phyloP scores from a whole-genome alignment of 2,113 vertebrate species.

The Spea bombifrons region DNA sequence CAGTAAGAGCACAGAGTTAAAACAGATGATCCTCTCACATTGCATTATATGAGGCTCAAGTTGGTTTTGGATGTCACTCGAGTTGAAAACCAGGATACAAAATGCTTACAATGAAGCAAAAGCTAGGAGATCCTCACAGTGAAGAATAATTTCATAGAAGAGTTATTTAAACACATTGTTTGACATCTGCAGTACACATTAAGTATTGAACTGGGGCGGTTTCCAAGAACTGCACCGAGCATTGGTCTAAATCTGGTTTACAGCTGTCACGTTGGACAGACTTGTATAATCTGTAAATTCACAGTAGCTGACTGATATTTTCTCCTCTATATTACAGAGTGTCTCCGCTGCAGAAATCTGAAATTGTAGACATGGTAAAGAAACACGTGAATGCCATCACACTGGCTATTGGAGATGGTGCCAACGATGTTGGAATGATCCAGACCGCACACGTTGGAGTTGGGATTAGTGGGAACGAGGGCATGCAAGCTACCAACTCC shows the following conservation, averaged over 20 bases:
- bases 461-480: conserved; percentile 96
- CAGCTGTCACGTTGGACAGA: conserved; percentile 60
- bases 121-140: not conserved
- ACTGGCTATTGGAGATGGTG: conserved; percentile 93
- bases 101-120: conserved; percentile 5
- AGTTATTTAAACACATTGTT: conserved; percentile 51
- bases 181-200: conserved; percentile 54
- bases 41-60: not conserved
- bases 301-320: conserved; percentile 56
- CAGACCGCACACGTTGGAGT: conserved; percentile 96
- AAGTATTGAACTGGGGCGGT: conserved; percentile 54
- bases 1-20: too few species aligned
- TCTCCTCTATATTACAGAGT: conserved; percentile 72
- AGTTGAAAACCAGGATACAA: conserved; percentile 13
- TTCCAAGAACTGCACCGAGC: conserved; percentile 55
- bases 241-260: conserved; percentile 58
- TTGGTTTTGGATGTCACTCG: conserved; percentile 25
- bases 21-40: not conserved
- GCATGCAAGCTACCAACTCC: conserved; percentile 97
- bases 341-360: conserved; percentile 96
- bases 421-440: conserved; percentile 98
- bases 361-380: conserved; percentile 98
- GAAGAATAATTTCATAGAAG: not conserved
- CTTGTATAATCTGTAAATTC: conserved; percentile 28
- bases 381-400: conserved; percentile 96